Evolutionary conservation across 1,140 invertebrate species (phyloP), one percentile per base, ranked within the genome.

Genomic region (Danaus plexippus): DNA sequence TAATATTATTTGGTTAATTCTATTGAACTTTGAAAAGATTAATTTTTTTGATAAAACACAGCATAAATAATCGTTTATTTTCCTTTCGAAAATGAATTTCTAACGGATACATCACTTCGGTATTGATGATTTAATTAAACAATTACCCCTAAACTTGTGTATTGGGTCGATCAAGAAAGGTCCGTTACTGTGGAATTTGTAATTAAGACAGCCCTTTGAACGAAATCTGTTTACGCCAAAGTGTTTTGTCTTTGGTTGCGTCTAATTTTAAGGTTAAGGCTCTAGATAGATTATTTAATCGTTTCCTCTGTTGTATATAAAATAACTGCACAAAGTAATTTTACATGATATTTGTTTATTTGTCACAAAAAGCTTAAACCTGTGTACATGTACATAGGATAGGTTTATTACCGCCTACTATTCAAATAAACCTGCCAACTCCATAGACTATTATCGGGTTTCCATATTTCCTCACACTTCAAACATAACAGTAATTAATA

Each of bases 81-180:
- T 32, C 22, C 1, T 32, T 32, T 32, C 22, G 22, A 32, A 32
- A 32, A 32, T 6, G 22, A 32, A 32, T 32, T 32, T 32, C 22
- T 32, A 32, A 32, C 18, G 53, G 59, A 55, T 71, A 58, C 54
- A 72, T 67, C 66, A 65, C 64, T 18, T 15, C 46, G 61, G 54
- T 71, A 77, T 69, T 74, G 71, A 75, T 75, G 68, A 75, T 74
- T 77, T 77, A 77, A 77, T 77, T 77, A 80, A 75, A 64, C 64
- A 67, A 59, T 66, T 71, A 47, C 61, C 67, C 69, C 64, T 67
- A 69, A 73, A 76, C 68, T 75, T 73, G 64, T 53, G 62, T 70
- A 66, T 61, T 59, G 66, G 52, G 61, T 55, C 54, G 50, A 45
- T 41, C 53, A 47, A 65, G 73, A 71, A 69, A 64, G 64, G 66